phyloP scores from a whole-genome alignment of 2,888 invertebrate genomes.

The Chesias legatella region DNA sequence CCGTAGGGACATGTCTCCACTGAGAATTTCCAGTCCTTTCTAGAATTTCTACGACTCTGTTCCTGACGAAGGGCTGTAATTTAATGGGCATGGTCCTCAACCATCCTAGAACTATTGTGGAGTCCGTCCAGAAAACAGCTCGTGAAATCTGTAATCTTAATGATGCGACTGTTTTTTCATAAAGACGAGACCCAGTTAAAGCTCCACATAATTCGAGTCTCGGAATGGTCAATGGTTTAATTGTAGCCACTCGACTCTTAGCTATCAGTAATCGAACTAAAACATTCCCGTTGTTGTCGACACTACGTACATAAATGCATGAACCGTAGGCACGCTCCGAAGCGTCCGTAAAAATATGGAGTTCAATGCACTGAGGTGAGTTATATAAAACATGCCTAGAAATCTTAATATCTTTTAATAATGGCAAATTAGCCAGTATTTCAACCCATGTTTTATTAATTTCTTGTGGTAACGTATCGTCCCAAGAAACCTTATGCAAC shows the following conservation, averaged over 20 bases:
- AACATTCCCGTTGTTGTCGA: conserved; percentile 9
- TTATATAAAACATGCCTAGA: conserved; percentile 27
- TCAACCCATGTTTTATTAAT: neutral
- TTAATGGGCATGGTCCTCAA: conserved; percentile 26
- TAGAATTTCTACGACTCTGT: conserved; percentile 31
- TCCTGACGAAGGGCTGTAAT: conserved; percentile 33
- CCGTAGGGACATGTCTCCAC: conserved; percentile 29
- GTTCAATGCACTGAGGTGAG: conserved; percentile 15
- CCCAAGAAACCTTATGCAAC: conserved; percentile 29
- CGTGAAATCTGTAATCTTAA: conserved; percentile 18
- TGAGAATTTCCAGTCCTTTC: conserved; percentile 21
- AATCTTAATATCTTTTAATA: conserved; percentile 23
- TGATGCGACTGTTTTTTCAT: conserved; percentile 24
- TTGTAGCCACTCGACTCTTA: conserved; percentile 31
- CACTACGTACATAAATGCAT: conserved; percentile 28
- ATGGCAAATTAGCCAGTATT: conserved; percentile 8
- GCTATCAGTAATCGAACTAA: conserved; percentile 25
- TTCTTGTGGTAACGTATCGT: conserved; percentile 16
- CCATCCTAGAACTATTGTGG: conserved; percentile 35
- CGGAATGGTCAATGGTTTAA: conserved; percentile 34
- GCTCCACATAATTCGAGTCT: conserved; percentile 38
- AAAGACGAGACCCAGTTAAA: conserved; percentile 30
- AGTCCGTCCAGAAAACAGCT: conserved; percentile 33
- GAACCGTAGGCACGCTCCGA: conserved; percentile 35
- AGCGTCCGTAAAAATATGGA: conserved; percentile 34